These are phyloP conservation scores for Lycodopsis pacificus DNA, from an alignment of 2,797 vertebrate species.

Conservation along the genomic window DNA sequence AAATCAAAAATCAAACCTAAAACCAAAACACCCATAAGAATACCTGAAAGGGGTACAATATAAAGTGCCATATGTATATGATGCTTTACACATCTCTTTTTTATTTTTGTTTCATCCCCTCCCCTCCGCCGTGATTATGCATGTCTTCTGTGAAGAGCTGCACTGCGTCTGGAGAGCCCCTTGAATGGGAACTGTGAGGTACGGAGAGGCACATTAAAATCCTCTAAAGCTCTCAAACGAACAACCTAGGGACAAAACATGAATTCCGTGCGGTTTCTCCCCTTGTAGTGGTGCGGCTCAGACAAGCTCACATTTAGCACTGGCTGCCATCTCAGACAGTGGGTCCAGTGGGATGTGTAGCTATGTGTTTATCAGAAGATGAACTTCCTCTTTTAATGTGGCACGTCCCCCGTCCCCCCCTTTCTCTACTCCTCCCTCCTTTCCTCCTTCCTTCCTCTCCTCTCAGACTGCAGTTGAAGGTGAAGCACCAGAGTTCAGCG, in stretches of 20 bases:
- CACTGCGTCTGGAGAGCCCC: slow-evolving; percentile 80
- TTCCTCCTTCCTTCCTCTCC: slow-evolving; percentile 47
- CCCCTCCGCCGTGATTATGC: slow-evolving; percentile 78
- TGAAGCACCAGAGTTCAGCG: slow-evolving; percentile 78
- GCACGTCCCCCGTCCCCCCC: slow-evolving; percentile 23
- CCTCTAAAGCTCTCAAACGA: slow-evolving; percentile 84
- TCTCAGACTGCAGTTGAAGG: slow-evolving; percentile 72
- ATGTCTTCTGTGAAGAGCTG: slow-evolving; percentile 82
- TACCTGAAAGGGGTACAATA: slow-evolving; percentile 86
- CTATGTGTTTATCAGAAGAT: slow-evolving; percentile 88
- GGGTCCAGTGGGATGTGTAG: slow-evolving; percentile 86
- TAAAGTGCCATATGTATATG: slow-evolving; percentile 84
- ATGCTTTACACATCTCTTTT: slow-evolving; percentile 82
- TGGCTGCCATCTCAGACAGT: slow-evolving; percentile 78
- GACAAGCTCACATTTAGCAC: slow-evolving; percentile 83
- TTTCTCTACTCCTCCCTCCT: slow-evolving; percentile 34
- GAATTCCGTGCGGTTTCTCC: slow-evolving; percentile 75
- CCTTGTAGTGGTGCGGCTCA: slow-evolving; percentile 83
- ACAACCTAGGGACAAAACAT: slow-evolving; percentile 88
- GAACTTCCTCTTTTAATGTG: slow-evolving; percentile 80
- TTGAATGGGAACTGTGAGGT: slow-evolving; percentile 79
- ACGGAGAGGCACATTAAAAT: slow-evolving; percentile 77
- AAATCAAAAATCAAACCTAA: slow-evolving; percentile 77
- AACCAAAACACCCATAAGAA: slow-evolving; percentile 87
- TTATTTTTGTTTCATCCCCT: slow-evolving; percentile 80